Evolutionary conservation across 2,113 vertebrate species (phyloP).

Genomic region (Centropristis striata): DNA sequence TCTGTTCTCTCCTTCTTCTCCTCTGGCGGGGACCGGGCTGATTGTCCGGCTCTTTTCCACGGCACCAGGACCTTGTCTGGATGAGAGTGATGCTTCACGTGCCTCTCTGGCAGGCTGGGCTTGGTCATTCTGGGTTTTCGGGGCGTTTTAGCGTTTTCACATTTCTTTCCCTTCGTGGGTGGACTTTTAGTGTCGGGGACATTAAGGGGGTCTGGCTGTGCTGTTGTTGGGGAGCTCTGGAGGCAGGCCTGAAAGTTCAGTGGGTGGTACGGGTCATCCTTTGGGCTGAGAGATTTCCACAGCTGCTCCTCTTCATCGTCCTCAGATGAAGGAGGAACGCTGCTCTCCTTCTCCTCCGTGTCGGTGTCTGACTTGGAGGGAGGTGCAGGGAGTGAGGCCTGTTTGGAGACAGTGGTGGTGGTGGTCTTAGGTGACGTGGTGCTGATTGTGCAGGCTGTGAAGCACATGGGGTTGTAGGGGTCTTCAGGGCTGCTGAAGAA

Average conservation of each 20-base stretch:
- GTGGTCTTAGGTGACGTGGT: conserved; percentile 14
- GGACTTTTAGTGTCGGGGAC: not conserved
- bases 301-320: conserved; percentile 80
- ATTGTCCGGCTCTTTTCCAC: conserved; percentile 71
- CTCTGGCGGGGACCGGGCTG: not conserved
- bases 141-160: not conserved
- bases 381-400: conserved; percentile 24
- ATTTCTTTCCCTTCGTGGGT: not conserved
- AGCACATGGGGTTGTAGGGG: conserved; percentile 86
- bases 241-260: conserved; percentile 83
- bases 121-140: conserved; percentile 29
- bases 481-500: conserved; percentile 78
- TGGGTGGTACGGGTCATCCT: conserved; percentile 84
- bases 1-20: conserved; percentile 12
- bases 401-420: not conserved
- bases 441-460: conserved; percentile 75
- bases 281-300: conserved; percentile 78
- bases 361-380: conserved; percentile 48
- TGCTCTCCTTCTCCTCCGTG: conserved; percentile 57
- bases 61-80: conserved; percentile 61
- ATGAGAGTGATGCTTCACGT: conserved; percentile 49
- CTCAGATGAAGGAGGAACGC: conserved; percentile 51
- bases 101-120: conserved; percentile 59
- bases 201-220: not conserved
- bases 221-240: conserved; percentile 47